Percentiles rank a stretch among this genome's conserved stretches.
Conservation (phyloP, 2,797 vertebrate species). For the Linurgus olivaceus region DNA sequence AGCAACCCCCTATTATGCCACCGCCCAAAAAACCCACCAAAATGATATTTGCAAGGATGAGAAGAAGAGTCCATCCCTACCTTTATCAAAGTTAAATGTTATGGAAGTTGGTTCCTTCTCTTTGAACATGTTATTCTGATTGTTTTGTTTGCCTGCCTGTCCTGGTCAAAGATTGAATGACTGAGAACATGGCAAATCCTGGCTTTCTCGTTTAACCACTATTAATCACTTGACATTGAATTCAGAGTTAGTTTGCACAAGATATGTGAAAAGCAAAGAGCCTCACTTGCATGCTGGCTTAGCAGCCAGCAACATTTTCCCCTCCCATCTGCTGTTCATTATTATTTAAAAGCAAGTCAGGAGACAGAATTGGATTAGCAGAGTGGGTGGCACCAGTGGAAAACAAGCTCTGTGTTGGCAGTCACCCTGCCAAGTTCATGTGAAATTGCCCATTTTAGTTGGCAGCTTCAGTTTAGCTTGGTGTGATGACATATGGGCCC, state of each 20-base stretch:
- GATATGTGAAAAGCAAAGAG: slow-evolving; percentile 19
- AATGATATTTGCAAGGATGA: neutral
- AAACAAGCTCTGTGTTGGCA: slow-evolving; percentile 29
- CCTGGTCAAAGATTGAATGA: neutral
- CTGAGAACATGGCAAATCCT: slow-evolving; percentile 12
- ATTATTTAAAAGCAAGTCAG: slow-evolving; percentile 54
- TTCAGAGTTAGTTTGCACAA: slow-evolving; percentile 56
- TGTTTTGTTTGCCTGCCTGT: neutral
- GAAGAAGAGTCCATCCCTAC: neutral
- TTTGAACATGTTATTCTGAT: neutral
- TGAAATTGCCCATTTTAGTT: slow-evolving; percentile 38
- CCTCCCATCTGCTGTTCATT: slow-evolving; percentile 42
- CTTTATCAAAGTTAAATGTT: neutral
- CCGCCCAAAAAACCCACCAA: accelerated
- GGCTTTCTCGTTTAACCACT: slow-evolving; percentile 31
- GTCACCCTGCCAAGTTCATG: slow-evolving; percentile 14
- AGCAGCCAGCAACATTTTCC: neutral
- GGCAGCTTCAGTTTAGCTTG: slow-evolving; percentile 16
- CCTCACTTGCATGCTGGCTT: neutral
- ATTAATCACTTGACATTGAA: slow-evolving; percentile 25
- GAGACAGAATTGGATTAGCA: slow-evolving; percentile 50
- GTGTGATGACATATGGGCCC: slow-evolving; percentile 47
- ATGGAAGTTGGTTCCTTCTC: neutral
- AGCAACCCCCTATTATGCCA: neutral
- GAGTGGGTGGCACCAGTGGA: slow-evolving; percentile 49